These are phyloP conservation scores for Nomada fucata DNA, from an alignment of 2,888 invertebrate species.

Conservation along the genomic window DNA sequence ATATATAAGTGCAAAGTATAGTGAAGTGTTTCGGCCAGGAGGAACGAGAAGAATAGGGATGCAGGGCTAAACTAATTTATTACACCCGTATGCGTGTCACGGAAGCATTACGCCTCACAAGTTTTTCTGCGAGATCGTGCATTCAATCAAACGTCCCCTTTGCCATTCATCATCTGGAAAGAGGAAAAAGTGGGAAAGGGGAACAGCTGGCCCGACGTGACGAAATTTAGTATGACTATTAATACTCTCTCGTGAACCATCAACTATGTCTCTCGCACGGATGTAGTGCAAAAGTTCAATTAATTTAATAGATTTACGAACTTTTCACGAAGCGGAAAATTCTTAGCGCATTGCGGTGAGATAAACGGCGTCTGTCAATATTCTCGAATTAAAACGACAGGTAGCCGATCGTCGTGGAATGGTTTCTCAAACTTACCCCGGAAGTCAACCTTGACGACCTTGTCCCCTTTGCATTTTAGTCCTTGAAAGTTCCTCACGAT, in stretches of 20 bases:
- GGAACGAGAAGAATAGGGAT: no score
- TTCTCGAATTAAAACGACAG: neutral
- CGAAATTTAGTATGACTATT: neutral
- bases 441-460: conserved; percentile 89
- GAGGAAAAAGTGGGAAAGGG: neutral
- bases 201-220: neutral
- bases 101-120: no score
- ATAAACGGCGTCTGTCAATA: no score
- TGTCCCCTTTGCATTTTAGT: conserved; percentile 88
- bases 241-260: neutral
- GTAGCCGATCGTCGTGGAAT: neutral
- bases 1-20: no score
- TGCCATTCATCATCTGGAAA: neutral
- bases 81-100: no score
- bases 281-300: neutral
- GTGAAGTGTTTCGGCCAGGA: no score
- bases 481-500: conserved; percentile 89
- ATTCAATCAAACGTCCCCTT: neutral
- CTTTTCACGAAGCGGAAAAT: no score
- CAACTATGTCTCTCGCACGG: neutral
- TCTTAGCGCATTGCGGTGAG: no score
- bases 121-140: no score
- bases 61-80: no score
- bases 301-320: neutral
- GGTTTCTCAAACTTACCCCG: conserved; percentile 86